Base-by-base conservation (phyloP, 2,797 vertebrate genomes). In the Xenentodon cancila region DNA sequence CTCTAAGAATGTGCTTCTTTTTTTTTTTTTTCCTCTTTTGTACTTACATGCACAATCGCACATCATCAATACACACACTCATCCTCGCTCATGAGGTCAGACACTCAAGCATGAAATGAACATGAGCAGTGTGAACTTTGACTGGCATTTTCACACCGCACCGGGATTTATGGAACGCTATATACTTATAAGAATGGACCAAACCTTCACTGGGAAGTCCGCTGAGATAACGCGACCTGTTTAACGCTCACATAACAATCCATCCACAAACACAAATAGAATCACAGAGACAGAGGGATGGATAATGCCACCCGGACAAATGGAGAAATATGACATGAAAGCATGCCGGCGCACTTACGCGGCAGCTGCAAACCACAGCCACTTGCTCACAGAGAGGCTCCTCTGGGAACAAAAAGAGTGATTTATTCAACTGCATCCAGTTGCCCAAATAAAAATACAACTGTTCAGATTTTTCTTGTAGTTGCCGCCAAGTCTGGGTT, bases 61-160 rank as follows among this genome's bases (percentile, higher is more conserved):
- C 86, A 80, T 82, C 86, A 77, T 89, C 88, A 84, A 75, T 67
- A 84, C 80, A 67, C 82, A 80, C 64, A 60, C 79, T 71, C 80
- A 62, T 76, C 73, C 77, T 63, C 61, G 59, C 79, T 75, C 81
- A 46, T 62, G 9, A 71, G 62, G 80, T 69, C 50, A 89, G 84
- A 92, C 84, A 16, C 80, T 90, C 82, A 87, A 92, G 89, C 92
- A 81, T 92, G 91, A 94, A 92, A 92, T 91, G 89, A 92, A 91
- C 90, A 92, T 79, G 87, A 89, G 87, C 85, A 60, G 86, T 59
- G 64, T 90, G 91, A 93, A 93, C 91, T 93, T 90, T 88, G 86
- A 93, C 89, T 92, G 87, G 85, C 89, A 87, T 91, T 91, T 91
- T 86, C 83, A 80, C 84, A 68, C 74, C 1, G 69, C 48, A 3